phyloP scores from a whole-genome alignment of 2,113 vertebrate species.

The Probosciger aterrimus region DNA sequence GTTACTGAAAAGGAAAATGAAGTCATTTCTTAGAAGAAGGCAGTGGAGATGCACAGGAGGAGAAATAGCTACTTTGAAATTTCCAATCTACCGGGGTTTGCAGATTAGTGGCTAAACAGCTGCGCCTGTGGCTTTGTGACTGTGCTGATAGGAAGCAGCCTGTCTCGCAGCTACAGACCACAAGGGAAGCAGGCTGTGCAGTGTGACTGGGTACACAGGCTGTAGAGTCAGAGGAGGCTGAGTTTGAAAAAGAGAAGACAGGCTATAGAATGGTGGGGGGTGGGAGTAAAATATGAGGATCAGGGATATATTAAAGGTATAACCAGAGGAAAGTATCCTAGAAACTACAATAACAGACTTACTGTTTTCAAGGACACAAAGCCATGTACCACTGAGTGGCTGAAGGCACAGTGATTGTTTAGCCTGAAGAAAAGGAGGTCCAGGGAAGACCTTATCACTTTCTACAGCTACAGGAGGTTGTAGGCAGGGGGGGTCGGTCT shows the following conservation, averaged over 20 bases:
- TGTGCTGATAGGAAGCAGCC: background rate
- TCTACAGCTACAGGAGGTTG: background rate
- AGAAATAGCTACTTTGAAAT: background rate
- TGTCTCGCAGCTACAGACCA: background rate
- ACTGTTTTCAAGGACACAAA: background rate
- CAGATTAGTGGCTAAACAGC: background rate
- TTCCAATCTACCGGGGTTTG: background rate
- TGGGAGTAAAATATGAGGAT: background rate
- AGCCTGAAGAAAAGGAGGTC: background rate
- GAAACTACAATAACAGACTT: background rate
- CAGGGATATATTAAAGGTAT: background rate
- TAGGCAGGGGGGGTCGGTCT: fast-evolving
- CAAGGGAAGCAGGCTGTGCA: background rate
- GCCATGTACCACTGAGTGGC: fast-evolving
- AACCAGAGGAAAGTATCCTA: background rate
- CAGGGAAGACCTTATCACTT: background rate
- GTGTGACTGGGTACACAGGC: background rate
- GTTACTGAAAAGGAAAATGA: background rate
- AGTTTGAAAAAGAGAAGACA: fast-evolving
- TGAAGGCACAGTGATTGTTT: background rate
- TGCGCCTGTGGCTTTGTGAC: background rate
- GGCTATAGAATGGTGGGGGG: fast-evolving
- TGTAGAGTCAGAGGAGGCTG: background rate
- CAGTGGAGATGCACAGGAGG: background rate
- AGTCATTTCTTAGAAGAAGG: background rate